phyloP scores from a whole-genome alignment of 30 jellyfish, hydroid and myxozoan genomes.

The Rhopilema esculentum region DNA sequence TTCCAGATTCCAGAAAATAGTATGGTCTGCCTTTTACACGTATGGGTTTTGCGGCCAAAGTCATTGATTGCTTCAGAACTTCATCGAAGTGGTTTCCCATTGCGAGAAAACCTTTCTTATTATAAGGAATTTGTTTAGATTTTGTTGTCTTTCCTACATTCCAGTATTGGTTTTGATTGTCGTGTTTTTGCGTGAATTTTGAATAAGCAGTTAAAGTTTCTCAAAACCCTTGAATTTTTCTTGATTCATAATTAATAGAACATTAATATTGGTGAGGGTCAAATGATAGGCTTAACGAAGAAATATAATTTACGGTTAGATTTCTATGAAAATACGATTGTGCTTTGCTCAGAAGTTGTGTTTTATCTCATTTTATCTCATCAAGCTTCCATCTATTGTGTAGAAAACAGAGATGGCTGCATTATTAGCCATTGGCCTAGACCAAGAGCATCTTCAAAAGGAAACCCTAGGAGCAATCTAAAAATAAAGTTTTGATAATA shows the following conservation, averaged over 20 bases:
- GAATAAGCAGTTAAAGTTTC: not conserved
- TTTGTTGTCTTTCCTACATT: not conserved
- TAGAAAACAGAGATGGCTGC: no score
- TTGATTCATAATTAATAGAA: constrained; percentile 21
- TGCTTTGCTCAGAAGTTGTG: not conserved
- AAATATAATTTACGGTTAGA: constrained; percentile 2
- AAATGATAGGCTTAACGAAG: constrained; percentile 33
- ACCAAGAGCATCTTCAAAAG: no score
- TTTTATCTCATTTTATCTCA: no score
- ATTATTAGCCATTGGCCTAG: no score
- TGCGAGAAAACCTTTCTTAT: not conserved
- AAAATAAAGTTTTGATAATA: no score
- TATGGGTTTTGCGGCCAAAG: not conserved
- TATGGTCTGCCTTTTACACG: not conserved
- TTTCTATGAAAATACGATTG: not conserved
- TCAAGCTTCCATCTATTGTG: no score
- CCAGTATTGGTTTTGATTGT: constrained; percentile 11
- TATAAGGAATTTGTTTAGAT: not conserved
- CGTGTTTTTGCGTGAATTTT: not conserved
- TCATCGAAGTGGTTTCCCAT: not conserved
- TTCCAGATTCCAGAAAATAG: not conserved
- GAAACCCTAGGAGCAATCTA: no score
- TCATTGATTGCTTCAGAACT: not conserved
- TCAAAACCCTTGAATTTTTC: constrained; percentile 12
- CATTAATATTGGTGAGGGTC: constrained; percentile 46